phyloP scores from a whole-genome alignment of 1,140 invertebrate genomes.

The Rhynchophorus ferrugineus region DNA sequence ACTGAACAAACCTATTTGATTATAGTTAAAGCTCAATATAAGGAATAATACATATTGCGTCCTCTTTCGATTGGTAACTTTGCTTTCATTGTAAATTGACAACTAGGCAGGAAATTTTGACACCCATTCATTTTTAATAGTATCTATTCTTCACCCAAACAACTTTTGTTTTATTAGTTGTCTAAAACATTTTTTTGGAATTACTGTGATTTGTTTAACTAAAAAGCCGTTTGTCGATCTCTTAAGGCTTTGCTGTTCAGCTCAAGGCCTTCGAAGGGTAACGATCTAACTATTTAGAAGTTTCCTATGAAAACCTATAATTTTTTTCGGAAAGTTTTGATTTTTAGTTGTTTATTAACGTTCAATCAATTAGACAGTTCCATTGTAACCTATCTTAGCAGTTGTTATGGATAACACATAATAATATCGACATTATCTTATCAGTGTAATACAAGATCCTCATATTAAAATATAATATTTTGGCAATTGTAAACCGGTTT shows the following conservation, averaged over 20 bases:
- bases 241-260: neutral
- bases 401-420: slow-evolving; percentile 4
- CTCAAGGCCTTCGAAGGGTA: slow-evolving; percentile 1
- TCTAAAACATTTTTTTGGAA: neutral
- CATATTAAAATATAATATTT: slow-evolving; percentile 6
- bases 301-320: neutral
- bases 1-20: slow-evolving; percentile 9
- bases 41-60: neutral
- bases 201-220: neutral
- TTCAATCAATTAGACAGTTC: neutral
- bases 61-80: neutral
- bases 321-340: slow-evolving; percentile 3
- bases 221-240: neutral
- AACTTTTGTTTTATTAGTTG: neutral
- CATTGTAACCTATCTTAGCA: neutral
- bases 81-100: slow-evolving; percentile 16
- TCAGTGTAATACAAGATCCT: slow-evolving; percentile 4
- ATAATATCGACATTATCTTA: slow-evolving; percentile 18
- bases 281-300: neutral
- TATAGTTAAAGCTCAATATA: neutral
- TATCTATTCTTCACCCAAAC: slow-evolving; percentile 3
- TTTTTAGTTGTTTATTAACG: neutral
- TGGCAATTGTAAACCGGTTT: slow-evolving; percentile 20
- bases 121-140: slow-evolving; percentile 15
- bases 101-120: slow-evolving; percentile 20